Evolutionary conservation across 2,113 vertebrate species (phyloP).

Genomic region (Butastur rufipennis): DNA sequence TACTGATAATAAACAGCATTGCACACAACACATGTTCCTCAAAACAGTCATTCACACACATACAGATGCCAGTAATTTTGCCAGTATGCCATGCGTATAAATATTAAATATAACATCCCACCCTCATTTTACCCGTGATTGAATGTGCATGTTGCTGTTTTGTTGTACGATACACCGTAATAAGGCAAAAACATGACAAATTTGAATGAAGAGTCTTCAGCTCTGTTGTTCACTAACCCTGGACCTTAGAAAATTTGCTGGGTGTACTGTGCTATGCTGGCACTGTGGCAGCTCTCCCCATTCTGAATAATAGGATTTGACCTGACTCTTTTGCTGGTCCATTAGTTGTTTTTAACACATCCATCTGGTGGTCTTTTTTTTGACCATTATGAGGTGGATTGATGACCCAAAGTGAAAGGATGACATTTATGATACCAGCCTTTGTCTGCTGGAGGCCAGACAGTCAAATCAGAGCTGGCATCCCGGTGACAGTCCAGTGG

Average conservation of each 20-base stretch:
- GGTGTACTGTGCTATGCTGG: neutral
- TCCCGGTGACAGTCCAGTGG: neutral
- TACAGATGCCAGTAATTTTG: constrained; percentile 76
- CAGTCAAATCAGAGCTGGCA: neutral
- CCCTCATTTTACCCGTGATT: constrained; percentile 69
- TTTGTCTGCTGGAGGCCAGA: neutral
- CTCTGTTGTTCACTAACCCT: neutral
- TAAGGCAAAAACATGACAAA: neutral
- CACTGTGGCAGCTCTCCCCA: neutral
- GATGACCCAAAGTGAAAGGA: neutral
- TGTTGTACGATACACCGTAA: neutral
- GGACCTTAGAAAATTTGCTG: neutral
- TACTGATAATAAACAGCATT: constrained; percentile 81
- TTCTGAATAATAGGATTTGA: neutral
- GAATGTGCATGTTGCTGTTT: constrained; percentile 67
- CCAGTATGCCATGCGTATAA: constrained; percentile 71
- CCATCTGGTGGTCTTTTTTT: neutral
- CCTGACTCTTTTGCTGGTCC: neutral
- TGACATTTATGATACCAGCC: neutral
- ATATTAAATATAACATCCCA: constrained; percentile 67
- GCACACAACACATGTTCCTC: constrained; percentile 78
- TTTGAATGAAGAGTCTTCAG: neutral
- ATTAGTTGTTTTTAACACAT: neutral
- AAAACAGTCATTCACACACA: constrained; percentile 72
- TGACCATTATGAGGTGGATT: neutral